Evolutionary conservation across 2,113 vertebrate species (phyloP).

Genomic region (human (Homo sapiens)): GRCh38 chr6:46750001-46750500

Average conservation of each 20-base stretch:
- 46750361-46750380: not conserved
- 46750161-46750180: not conserved
- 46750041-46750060: not conserved
- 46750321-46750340: not conserved
- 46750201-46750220: not conserved
- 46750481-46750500: not conserved
- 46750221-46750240: not conserved
- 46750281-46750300: not conserved
- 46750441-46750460: not conserved
- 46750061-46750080: not conserved
- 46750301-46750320: not conserved
- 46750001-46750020: not conserved
- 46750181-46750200: not conserved
- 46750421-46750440: not conserved
- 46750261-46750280: not conserved
- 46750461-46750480: not conserved
- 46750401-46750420: not conserved
- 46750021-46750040: not conserved
- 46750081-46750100: not conserved
- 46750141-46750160: not conserved
- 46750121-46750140: no score
- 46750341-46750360: not conserved
- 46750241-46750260: not conserved
- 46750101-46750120: not conserved
- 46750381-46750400: not conserved